Percentiles rank a stretch among this genome's conserved stretches.
phyloP scores from a whole-genome alignment of 2,797 vertebrate species.

The Pantherophis alleghaniensis region DNA sequence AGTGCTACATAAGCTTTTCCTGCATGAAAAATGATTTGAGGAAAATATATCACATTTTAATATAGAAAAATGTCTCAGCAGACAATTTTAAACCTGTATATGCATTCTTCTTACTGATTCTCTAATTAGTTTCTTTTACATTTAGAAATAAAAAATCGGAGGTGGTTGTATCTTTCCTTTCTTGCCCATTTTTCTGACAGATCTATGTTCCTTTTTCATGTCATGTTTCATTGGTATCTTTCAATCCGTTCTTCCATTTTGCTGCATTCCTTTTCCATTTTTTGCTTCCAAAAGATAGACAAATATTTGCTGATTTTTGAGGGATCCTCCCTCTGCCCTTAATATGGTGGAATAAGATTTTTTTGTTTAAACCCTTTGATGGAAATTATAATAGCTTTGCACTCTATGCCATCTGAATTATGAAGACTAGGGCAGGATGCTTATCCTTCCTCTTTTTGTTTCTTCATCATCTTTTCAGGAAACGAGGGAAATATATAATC shows the following conservation, averaged over 20 bases:
- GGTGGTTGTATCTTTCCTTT: background rate
- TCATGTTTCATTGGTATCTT: background rate
- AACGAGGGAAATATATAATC: background rate
- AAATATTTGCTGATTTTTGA: background rate
- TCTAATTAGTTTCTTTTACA: background rate
- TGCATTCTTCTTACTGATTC: background rate
- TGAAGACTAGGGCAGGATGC: background rate
- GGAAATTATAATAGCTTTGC: background rate
- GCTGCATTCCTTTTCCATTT: background rate
- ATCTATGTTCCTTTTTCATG: background rate
- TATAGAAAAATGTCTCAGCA: background rate
- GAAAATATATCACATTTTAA: background rate
- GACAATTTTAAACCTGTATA: background rate
- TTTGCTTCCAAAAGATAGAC: background rate
- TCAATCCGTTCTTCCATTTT: background rate
- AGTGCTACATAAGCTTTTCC: background rate
- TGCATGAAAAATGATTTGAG: background rate
- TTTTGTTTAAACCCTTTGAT: background rate
- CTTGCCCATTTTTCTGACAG: background rate
- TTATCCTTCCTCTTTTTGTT: background rate
- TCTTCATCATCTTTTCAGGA: background rate
- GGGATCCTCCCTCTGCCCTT: background rate
- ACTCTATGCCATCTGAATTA: background rate
- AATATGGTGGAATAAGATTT: background rate
- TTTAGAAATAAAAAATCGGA: background rate